phyloP scores from a whole-genome alignment of 2,888 invertebrate species.

The Heliconius ethilla region DNA sequence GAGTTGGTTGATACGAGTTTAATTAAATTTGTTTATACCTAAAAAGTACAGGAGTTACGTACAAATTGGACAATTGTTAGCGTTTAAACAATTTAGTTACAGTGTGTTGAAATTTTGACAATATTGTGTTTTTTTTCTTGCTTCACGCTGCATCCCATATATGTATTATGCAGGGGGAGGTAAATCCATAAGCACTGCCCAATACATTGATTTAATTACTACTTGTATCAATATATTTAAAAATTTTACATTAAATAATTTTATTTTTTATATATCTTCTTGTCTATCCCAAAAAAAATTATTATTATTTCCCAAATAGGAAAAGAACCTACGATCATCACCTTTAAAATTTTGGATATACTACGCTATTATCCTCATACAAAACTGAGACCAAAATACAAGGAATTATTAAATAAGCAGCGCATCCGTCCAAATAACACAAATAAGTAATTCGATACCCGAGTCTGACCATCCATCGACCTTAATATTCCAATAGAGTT shows the following conservation, averaged over 20 bases:
- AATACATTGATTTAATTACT: too few relatives aligned
- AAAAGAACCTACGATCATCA: too few relatives aligned
- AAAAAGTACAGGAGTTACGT: slow-evolving; percentile 49
- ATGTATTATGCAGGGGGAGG: background rate
- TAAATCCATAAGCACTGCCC: background rate
- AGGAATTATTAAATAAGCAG: slow-evolving; percentile 8
- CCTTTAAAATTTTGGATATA: too few relatives aligned
- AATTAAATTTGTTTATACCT: slow-evolving; percentile 62
- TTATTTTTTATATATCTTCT: too few relatives aligned
- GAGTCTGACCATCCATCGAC: slow-evolving; percentile 38
- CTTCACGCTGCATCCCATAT: background rate
- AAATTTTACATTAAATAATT: too few relatives aligned
- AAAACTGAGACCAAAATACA: background rate
- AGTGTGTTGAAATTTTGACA: slow-evolving; percentile 26
- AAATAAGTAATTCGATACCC: slow-evolving; percentile 32
- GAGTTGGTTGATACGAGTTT: slow-evolving; percentile 59
- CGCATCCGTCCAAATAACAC: slow-evolving; percentile 18
- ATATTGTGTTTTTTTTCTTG: background rate
- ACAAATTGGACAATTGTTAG: slow-evolving; percentile 51
- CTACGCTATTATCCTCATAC: background rate
- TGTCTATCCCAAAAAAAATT: too few relatives aligned
- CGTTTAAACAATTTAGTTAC: slow-evolving; percentile 29
- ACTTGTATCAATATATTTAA: too few relatives aligned
- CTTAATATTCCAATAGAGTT: slow-evolving; percentile 43
- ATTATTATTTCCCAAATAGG: too few relatives aligned